Evolutionary conservation across 2,113 vertebrate species (phyloP), one percentile per base, ranked within the genome.

Genomic region (Sceloporus undulatus): DNA sequence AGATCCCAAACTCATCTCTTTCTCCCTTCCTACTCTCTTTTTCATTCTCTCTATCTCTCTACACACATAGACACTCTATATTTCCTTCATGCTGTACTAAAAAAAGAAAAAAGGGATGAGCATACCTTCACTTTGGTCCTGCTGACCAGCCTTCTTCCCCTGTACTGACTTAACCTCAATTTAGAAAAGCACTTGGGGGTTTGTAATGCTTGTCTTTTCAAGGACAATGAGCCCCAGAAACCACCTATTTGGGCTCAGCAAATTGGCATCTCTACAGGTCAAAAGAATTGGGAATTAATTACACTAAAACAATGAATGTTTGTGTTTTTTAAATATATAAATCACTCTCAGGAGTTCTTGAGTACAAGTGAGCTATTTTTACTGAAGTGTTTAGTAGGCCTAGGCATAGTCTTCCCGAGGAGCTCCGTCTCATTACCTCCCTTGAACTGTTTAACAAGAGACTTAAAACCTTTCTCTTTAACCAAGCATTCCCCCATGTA

Each of bases 1-100:
- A 78, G 68, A 68, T 74, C 77, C 87, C 88, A 62, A 40, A n/a
- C 8, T 89, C 81, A 21, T 91, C 16, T 40, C 10, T 91, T 38
- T 84, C 76, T 89, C 71, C 38, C 21, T 52, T 23, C 23, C 56
- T 48, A 16, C 25, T 7, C 66, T 27, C 18, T 68, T 65, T 34
- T 25, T 25, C 27, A n/a, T 62, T 56, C 4, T 29, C n/a, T 7
- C 38, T 40, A 4, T 23, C 34, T 40, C 34, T n/a, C 29, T 2
- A 48, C 27, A 42, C 42, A 70, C 48, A 52, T 80, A 92, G 48
- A 56, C 84, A 71, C 79, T 85, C 73, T 27, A 40, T 86, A 38
- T 71, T 48, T 48, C 48, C 48, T 48, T 7, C 7, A 48, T 48
- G 7, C 48, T 48, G 5, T 48, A 48, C 48, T 48, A 6, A 48